Percentiles rank a stretch among this genome's conserved stretches.
Conservation (phyloP, 2,113 vertebrate genomes). For the Parus major region DNA sequence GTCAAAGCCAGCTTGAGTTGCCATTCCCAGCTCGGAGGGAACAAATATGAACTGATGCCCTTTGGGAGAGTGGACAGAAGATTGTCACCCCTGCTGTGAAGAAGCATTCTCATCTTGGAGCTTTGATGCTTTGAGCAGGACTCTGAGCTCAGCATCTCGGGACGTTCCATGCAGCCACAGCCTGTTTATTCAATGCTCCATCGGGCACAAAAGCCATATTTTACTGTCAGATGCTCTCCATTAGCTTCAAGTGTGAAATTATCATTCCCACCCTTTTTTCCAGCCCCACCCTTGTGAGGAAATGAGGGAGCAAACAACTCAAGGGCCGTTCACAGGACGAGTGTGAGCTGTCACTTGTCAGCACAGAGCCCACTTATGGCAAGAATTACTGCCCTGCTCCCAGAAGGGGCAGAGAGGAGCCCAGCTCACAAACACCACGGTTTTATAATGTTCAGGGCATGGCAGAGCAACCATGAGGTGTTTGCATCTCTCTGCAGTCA, state of each 20-base stretch:
- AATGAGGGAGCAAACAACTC: conserved; percentile 47
- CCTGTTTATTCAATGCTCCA: background rate
- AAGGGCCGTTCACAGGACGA: background rate
- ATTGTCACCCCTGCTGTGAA: background rate
- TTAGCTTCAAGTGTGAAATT: conserved; percentile 51
- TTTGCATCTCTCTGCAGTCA: background rate
- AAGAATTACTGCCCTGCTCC: background rate
- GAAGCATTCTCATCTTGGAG: background rate
- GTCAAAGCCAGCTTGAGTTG: conserved; percentile 11
- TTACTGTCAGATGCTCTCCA: conserved; percentile 52
- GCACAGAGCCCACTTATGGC: background rate
- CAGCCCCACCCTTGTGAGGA: conserved; percentile 47
- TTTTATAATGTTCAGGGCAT: rapidly evolving
- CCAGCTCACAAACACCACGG: rapidly evolving
- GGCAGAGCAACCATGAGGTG: background rate
- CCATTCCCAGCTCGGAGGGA: background rate
- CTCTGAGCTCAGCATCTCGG: background rate
- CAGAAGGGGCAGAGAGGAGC: background rate
- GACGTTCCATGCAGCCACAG: background rate
- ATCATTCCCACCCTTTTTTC: conserved; percentile 43
- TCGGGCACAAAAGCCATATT: background rate
- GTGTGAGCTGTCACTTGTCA: conserved; percentile 17
- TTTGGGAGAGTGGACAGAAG: background rate
- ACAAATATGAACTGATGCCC: background rate
- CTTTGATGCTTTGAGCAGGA: background rate